Evolutionary conservation across 2,888 invertebrate species (phyloP), one percentile per base, ranked within the genome.

Genomic region (Ischnus inquisitorius): DNA sequence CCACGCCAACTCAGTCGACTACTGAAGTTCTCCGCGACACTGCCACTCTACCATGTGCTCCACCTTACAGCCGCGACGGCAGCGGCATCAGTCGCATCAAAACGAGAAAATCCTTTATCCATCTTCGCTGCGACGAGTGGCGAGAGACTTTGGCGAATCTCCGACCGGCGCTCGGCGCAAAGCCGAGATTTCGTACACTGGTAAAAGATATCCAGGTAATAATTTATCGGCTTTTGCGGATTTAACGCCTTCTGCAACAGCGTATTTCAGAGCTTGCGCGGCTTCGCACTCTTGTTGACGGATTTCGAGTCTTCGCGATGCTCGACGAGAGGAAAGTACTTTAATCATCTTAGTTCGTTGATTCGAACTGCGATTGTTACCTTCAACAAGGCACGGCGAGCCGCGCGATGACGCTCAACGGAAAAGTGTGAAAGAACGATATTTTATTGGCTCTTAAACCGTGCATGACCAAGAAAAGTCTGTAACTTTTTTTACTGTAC

Each of bases 161-260:
- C 6, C 14, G 43, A 28, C 12, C 12, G 25, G 57, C 22, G 43
- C 46, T 48, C 74, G 12, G 34, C 60, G 60, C 74, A 60, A n/a
- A 16, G 74, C n/a, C 25, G 39, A 48, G 74, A 62, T 64, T 74
- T 62, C 74, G 60, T 39, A 39, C 74, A 28, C 74, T 51, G 5
- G 54, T 69, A 69, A 69, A 69, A 69, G 69, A 69, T 69, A 69
- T 39, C 69, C 69, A 16, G 69, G 54, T 69, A 69, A 69, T 69
- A 69, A 69, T 69, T 69, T 69, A 69, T 69, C 69, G 69, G 69
- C 65, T 69, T 69, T 69, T 54, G n/a, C 34, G 39, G 39, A 22
- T 19, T 14, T 34, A 34, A 4, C 65, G 39, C 16, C 34, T 69
- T 34, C 28, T 12, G 25, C 34, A n/a, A 19, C 19, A 69, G 2